Evolutionary conservation across 2,888 invertebrate genomes (phyloP).

Genomic region (Unio delphinus): DNA sequence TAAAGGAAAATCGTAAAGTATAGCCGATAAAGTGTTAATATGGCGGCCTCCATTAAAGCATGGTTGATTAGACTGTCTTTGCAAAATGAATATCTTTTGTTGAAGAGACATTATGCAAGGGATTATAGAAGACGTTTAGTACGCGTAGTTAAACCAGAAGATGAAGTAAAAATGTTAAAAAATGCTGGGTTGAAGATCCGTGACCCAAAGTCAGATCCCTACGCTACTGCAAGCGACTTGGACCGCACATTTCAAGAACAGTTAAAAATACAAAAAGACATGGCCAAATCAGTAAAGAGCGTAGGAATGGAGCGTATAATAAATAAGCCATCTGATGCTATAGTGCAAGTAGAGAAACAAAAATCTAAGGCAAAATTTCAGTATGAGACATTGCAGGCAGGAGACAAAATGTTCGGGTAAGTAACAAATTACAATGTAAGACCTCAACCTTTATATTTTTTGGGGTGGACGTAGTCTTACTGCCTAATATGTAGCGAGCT

Average conservation of each 20-base stretch:
- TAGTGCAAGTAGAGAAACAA: not conserved
- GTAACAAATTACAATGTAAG: not conserved
- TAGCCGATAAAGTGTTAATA: constrained; percentile 5
- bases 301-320: no score
- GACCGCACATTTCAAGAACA: no score
- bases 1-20: no score
- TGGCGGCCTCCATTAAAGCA: constrained; percentile 25
- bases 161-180: constrained; percentile 1
- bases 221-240: no score
- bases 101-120: constrained; percentile 20
- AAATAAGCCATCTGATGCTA: not conserved
- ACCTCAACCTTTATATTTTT: no score
- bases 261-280: no score
- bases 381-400: constrained; percentile 28
- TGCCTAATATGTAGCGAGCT: no score
- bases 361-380: constrained; percentile 3
- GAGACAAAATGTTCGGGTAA: constrained; percentile 36
- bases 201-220: no score
- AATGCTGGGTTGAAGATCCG: no score
- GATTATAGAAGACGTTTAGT: constrained; percentile 12
- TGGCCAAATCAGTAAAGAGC: no score
- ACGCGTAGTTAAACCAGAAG: constrained; percentile 12
- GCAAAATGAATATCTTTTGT: not conserved
- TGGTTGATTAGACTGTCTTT: constrained; percentile 7
- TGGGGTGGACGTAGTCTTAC: no score